Percentiles rank a stretch among this genome's conserved stretches.
Evolutionary conservation across 2,888 invertebrate genomes (phyloP).

Genomic region (Andrena bicolor): DNA sequence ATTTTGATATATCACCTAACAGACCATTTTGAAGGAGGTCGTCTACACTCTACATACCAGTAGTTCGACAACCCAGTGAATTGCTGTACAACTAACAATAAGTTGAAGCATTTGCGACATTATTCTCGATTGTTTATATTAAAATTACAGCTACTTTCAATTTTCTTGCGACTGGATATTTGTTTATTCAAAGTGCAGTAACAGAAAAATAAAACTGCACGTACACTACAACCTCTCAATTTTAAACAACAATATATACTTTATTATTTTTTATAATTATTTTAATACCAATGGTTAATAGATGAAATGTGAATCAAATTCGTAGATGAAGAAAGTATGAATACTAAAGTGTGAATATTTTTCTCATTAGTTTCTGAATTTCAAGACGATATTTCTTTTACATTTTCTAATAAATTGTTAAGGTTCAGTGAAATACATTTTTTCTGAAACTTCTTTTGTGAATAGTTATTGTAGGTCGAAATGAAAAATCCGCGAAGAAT

Average conservation of each 20-base stretch:
- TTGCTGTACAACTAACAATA: constrained; percentile 73
- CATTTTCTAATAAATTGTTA: not conserved
- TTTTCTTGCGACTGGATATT: not conserved
- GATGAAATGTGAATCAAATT: not conserved
- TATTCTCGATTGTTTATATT: not conserved
- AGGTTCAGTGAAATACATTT: no score
- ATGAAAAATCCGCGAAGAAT: no score
- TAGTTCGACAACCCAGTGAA: constrained; percentile 70
- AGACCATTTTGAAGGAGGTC: constrained; percentile 66
- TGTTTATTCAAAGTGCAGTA: not conserved
- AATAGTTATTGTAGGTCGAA: no score
- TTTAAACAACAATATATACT: no score
- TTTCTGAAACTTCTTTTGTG: no score
- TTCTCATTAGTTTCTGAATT: no score
- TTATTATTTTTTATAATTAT: not conserved
- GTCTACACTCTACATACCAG: constrained; percentile 73
- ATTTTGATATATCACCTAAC: constrained; percentile 74
- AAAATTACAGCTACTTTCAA: not conserved
- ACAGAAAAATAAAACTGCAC: no score
- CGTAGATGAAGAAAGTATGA: not conserved
- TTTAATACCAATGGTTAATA: not conserved
- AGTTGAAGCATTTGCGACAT: constrained; percentile 16
- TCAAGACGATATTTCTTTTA: not conserved
- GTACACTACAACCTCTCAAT: no score
- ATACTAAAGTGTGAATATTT: not conserved